Evolutionary conservation across 2,888 invertebrate species (phyloP), one percentile per base, ranked within the genome.

Genomic region (Nymphalis urticae): DNA sequence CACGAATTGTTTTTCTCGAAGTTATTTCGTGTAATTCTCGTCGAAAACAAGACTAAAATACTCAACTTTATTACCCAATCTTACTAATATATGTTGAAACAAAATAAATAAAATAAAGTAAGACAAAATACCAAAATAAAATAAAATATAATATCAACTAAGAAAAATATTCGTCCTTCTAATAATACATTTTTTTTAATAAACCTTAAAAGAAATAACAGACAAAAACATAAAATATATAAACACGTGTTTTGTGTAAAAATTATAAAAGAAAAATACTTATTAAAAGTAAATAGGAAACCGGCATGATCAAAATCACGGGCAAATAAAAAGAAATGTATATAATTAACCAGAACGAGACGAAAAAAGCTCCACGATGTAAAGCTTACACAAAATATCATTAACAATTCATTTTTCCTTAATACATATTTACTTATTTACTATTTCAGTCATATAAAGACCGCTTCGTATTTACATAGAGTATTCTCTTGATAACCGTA

Each of bases 1-100:
- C 53, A 59, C 59, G 73, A 61, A 64, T 68, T 73, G 73, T 72
- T 73, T 72, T 68, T 64, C 66, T 65, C 68, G 60, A 64, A 58
- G 62, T 68, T 59, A 66, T 67, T 62, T 70, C 54, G 64, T 72
- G 67, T 65, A 70, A 65, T 72, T 71, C 71, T 69, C 62, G 69
- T 69, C 71, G 71, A 72, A 63, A 36, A 65, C 64, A 69, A 70
- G 68, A 64, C 71, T 73, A 71, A 73, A 73, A 71, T 73, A 72
- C 65, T 54, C 58, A 32, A 54, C 48, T 68, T 66, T 66, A 69
- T 64, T 61, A 66, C 63, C 54, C 56, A 69, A 50, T 54, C 60
- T 50, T 48, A 63, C 63, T 66, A 63, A 66, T 54, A 62, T 66
- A 54, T 54, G 36, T 48, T 58, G 58, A 50, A 51, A 19, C 21